These are phyloP conservation scores for Drosophila micromelanica DNA, from an alignment of 1,140 invertebrate genomes.

Conservation along the genomic window DNA sequence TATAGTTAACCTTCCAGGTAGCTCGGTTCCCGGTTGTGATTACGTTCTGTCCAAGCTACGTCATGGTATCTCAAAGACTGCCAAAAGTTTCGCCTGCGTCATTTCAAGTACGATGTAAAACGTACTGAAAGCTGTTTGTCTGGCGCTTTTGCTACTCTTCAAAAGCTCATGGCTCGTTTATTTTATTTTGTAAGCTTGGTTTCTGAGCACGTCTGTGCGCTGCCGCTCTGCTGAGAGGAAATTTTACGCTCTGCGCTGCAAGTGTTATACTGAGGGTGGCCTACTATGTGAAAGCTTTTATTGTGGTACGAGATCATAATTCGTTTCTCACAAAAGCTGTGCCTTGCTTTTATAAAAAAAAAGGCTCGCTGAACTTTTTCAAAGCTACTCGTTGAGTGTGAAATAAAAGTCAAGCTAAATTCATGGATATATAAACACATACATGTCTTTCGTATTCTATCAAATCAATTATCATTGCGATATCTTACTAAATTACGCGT, in stretches of 20 bases:
- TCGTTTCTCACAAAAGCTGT: constrained; percentile 28
- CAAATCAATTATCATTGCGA: no score
- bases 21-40: constrained; percentile 2
- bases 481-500: neutral
- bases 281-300: constrained; percentile 11
- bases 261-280: constrained; percentile 28
- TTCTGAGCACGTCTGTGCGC: constrained; percentile 22
- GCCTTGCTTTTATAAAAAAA: neutral
- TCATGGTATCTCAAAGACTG: constrained; percentile 62
- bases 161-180: constrained; percentile 19
- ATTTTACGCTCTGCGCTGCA: constrained; percentile 4
- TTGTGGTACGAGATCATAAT: constrained; percentile 31
- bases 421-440: neutral
- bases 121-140: constrained; percentile 38
- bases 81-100: constrained; percentile 55
- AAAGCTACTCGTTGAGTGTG: constrained; percentile 3
- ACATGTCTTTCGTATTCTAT: neutral
- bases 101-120: constrained; percentile 43
- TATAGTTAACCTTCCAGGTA: constrained; percentile 3
- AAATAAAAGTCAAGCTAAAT: neutral
- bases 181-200: constrained; percentile 36
- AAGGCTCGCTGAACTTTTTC: constrained; percentile 26
- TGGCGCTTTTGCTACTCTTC: constrained; percentile 37
- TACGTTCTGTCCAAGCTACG: constrained; percentile 66
- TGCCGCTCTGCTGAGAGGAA: constrained; percentile 1